Evolutionary conservation across 2,113 vertebrate genomes (phyloP), one percentile per base, ranked within the genome.

Genomic region (Kryptolebias marmoratus): DNA sequence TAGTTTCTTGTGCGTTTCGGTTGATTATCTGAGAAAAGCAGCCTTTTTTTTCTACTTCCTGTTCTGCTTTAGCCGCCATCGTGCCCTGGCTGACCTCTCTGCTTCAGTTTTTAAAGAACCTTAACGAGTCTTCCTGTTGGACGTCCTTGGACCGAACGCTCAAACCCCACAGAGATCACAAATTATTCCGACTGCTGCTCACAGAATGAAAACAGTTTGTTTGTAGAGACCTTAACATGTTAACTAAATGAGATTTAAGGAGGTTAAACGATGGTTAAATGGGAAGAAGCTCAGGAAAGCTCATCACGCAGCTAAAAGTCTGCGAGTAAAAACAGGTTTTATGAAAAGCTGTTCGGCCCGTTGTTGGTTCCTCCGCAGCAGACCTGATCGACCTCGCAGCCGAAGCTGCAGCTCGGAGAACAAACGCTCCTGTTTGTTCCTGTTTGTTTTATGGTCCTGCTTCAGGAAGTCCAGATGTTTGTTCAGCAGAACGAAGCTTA

Each of bases 241-340:
- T 22, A 22, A 22, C 22, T 22, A 22, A 22, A 22, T 22, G 22
- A 22, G 22, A 22, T 22, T 22, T 22, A 22, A 22, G 22, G 22
- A 22, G 22, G 22, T 22, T 22, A 22, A 22, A 22, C 22, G 22
- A 22, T 22, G 22, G 22, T 22, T 22, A 22, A 22, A 22, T 22
- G 22, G 22, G 22, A 22, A 22, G 22, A 22, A 22, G 22, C 22
- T 22, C 22, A 22, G 22, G 22, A 22, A 22, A 22, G 22, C 22
- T 22, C 22, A 22, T 22, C 22, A 22, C 22, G 22, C 22, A 22
- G 22, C 22, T 22, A 22, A 22, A 22, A 22, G 22, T 22, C 22
- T 22, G 22, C 45, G 59, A 73, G 47, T 73, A 80, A 80, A 78
- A 80, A 75, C 66, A 70, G 58, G 4, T 68, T 80, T 63, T 70